These are phyloP conservation scores for Ctenoplectra terminalis DNA, from an alignment of 1,140 invertebrate species.

Conservation along the genomic window DNA sequence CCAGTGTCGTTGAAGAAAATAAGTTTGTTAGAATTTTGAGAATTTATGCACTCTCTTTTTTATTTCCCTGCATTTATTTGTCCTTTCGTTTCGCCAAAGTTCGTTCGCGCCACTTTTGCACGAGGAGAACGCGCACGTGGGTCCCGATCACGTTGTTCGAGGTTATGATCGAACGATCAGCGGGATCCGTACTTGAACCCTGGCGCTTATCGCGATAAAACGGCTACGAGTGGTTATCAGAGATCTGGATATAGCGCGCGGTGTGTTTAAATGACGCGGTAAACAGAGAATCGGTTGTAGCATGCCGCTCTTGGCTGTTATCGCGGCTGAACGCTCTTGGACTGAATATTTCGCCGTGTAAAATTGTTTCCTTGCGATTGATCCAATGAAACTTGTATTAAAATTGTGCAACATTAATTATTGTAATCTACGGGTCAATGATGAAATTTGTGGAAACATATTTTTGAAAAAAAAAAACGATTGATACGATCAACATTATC, in stretches of 20 bases:
- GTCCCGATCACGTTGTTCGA: constrained; percentile 34
- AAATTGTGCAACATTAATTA: not conserved
- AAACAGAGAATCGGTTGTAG: constrained; percentile 10
- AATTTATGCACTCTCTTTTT: too few relatives aligned
- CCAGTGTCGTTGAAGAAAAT: too few relatives aligned
- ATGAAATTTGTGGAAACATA: too few relatives aligned
- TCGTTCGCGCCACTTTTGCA: not conserved
- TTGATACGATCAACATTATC: too few relatives aligned
- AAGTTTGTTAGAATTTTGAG: too few relatives aligned
- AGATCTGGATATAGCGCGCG: not conserved
- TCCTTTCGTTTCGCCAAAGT: too few relatives aligned
- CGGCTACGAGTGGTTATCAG: constrained; percentile 13
- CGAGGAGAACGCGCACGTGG: not conserved
- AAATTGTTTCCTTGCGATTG: not conserved
- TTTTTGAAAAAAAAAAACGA: too few relatives aligned
- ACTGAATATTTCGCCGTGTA: not conserved
- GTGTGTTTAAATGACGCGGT: constrained; percentile 21
- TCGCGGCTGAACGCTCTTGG: not conserved
- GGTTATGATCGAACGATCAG: constrained; percentile 52
- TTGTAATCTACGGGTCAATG: too few relatives aligned
- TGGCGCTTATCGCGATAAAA: constrained; percentile 31
- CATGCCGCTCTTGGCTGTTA: not conserved
- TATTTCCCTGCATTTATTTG: too few relatives aligned
- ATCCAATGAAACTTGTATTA: not conserved
- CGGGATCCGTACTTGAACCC: constrained; percentile 49